Evolutionary conservation across 1,140 invertebrate species (phyloP), one percentile per base, ranked within the genome.

Genomic region (Apis florea): DNA sequence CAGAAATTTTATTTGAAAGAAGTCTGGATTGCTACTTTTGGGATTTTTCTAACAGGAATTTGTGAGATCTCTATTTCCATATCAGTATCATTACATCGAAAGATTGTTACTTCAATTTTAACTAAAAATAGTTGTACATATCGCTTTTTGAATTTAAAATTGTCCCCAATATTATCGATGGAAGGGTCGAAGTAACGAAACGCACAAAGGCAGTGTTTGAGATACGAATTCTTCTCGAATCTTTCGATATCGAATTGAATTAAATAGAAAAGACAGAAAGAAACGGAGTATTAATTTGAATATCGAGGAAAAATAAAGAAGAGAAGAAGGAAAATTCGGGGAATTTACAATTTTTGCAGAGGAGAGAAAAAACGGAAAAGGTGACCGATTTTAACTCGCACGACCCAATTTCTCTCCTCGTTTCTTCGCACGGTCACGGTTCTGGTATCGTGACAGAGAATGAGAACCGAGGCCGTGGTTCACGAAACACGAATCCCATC

Each of bases 361-460:
- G 56, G 10, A 12, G n/a, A 79, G 54, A 26, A 54, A 49, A 54
- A 49, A 56, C 21, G 24, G n/a, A n/a, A n/a, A n/a, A n/a, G n/a
- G 3, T 79, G 77, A 40, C 69, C 67, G 78, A 85, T 77, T 75
- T 85, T 85, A 51, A 58, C 77, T 82, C 68, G 56, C 54, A 24
- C 15, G 72, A 82, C 61, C 63, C 68, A 77, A 82, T 85, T 85
- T 47, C 12, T 58, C 67, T 70, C 64, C 47, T 69, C 31, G 66
- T 47, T 84, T 59, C 58, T 81, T 75, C 54, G 19, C 64, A 69
- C 63, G 13, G 53, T 56, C 61, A 54, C 51, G 76, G 47, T 31
- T 72, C 5, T 72, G 19, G 3, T 21, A 40, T 53, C 26, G 13
- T 19, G 69, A 63, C 56, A 72, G 15, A 47, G 31, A n/a, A 26